phyloP scores from a whole-genome alignment of 1,140 invertebrate genomes.

The Paracyclopina nana region DNA sequence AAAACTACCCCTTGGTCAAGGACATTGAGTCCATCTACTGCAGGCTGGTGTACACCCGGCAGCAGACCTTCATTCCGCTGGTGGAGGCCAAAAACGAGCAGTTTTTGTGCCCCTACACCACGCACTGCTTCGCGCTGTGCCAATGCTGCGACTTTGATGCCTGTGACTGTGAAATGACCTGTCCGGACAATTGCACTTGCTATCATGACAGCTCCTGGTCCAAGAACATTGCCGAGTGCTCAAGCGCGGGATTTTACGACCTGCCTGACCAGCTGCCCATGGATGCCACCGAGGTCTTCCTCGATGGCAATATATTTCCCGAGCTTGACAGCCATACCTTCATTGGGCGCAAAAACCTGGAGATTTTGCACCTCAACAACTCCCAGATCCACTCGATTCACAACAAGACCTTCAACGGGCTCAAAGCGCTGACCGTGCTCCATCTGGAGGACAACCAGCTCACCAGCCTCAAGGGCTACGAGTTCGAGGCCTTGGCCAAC shows the following conservation, averaged over 20 bases:
- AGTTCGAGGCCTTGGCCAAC: slow-evolving; percentile 62
- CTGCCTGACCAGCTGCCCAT: slow-evolving; percentile 69
- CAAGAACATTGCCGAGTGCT: slow-evolving; percentile 76
- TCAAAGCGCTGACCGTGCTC: slow-evolving; percentile 53
- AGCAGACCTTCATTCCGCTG: slow-evolving; percentile 53
- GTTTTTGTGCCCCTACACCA: slow-evolving; percentile 75
- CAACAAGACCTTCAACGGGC: slow-evolving; percentile 74
- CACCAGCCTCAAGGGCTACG: slow-evolving; percentile 55
- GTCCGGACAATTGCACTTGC: slow-evolving; percentile 26
- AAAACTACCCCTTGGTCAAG: slow-evolving; percentile 70
- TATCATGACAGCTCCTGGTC: slow-evolving; percentile 66
- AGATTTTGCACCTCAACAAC: slow-evolving; percentile 59
- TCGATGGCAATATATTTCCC: slow-evolving; percentile 68
- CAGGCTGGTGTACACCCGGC: slow-evolving; percentile 61
- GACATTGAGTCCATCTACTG: slow-evolving; percentile 77
- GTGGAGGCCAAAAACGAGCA: slow-evolving; percentile 63
- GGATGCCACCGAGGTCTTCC: slow-evolving; percentile 75
- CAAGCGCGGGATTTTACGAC: slow-evolving; percentile 44
- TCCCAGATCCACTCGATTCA: slow-evolving; percentile 64
- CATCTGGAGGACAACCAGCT: slow-evolving; percentile 69
- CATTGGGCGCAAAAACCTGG: slow-evolving; percentile 73
- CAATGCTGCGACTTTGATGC: slow-evolving; percentile 87
- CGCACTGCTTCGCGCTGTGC: slow-evolving; percentile 74
- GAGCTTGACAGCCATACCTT: slow-evolving; percentile 69
- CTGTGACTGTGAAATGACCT: slow-evolving; percentile 50